Conservation (phyloP, 64 coral and sea anemone species). For the Stichodactyla helianthus region DNA sequence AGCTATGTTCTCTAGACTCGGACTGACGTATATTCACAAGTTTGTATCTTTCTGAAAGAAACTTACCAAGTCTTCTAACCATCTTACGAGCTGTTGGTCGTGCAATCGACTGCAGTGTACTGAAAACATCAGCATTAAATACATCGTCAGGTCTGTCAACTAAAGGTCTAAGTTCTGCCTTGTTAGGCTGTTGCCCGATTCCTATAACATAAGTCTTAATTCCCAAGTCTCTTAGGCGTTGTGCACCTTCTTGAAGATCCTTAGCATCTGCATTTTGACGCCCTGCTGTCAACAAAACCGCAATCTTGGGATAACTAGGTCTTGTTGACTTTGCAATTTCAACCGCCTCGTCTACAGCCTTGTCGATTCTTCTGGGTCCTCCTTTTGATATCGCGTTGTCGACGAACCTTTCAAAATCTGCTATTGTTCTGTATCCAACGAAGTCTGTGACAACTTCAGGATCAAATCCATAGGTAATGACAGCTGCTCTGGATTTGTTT, state of each 20-base stretch:
- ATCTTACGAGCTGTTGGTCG: conserved; percentile 32
- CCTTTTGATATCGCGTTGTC: background rate
- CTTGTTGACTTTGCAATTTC: conserved; percentile 17
- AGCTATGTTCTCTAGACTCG: too few relatives aligned
- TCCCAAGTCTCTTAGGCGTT: conserved; percentile 21
- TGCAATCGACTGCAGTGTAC: conserved; percentile 6
- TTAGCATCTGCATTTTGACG: conserved; percentile 7
- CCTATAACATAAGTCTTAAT: conserved; percentile 50
- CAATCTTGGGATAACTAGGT: conserved; percentile 29
- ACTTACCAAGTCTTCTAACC: conserved; percentile 41
- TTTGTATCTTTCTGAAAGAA: background rate
- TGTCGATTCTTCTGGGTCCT: conserved; percentile 47
- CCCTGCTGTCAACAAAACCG: conserved; percentile 57
- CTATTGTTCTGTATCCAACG: background rate
- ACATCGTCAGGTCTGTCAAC: conserved; percentile 43
- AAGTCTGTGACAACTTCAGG: conserved; percentile 22
- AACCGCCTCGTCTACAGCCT: conserved; percentile 32
- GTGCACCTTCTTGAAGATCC: background rate
- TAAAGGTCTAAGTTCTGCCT: conserved; percentile 11
- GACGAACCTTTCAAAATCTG: conserved; percentile 17
- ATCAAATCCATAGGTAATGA: conserved; percentile 40
- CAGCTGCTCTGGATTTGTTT: conserved; percentile 39
- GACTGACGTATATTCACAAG: too few relatives aligned
- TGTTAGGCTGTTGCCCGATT: conserved; percentile 25
- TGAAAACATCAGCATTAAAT: conserved; percentile 29